Base-by-base conservation (phyloP, 2,888 invertebrate species). In the Metellina segmentata region DNA sequence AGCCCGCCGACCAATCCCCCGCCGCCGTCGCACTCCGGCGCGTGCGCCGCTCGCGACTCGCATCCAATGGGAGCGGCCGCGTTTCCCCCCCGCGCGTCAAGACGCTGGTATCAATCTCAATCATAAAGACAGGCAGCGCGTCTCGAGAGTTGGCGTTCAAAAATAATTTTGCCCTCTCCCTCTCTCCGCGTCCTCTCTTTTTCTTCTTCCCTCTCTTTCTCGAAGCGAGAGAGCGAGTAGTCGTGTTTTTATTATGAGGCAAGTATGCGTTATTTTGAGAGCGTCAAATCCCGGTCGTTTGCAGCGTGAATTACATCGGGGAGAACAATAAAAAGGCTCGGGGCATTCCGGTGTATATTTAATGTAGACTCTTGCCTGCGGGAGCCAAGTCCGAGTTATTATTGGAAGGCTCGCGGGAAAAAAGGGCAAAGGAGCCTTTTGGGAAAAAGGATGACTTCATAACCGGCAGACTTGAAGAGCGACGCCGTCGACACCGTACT, bases 111-210 rank as follows among this genome's bases (percentile, higher is more conserved):
- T 90, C 81, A 90, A 90, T 90, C 90, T 90, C 85, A 71, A 90
- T 90, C 90, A 90, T 90, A 90, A 90, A 90, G 90, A 90, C 90
- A 90, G 81, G 81, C 90, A 69, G 90, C 90, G 81, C 88, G 85
- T 85, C 81, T 90, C 74, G 79, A 83, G 81, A 90, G 85, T 89
- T 89, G 85, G 85, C 72, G 85, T 81, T 90, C 86, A 85, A 90
- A 90, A 90, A 90, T 86, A 86, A 90, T 86, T 90, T 90, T 90
- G 70, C 48, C 19, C 77, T 69, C 89, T 72, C 77, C 77, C 52
- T 61, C 71, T 72, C 78, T 78, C 72, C 81, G 20, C 72, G 52
- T 69, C 49, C 34, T 34, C 34, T 34, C 34, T 69, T 61, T 34
- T 69, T 69, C 20, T 69, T 69, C 69, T 48, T 16, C 78, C 48